Conservation (phyloP, 1,140 invertebrate species). For the Aphelinus atriplicis region DNA sequence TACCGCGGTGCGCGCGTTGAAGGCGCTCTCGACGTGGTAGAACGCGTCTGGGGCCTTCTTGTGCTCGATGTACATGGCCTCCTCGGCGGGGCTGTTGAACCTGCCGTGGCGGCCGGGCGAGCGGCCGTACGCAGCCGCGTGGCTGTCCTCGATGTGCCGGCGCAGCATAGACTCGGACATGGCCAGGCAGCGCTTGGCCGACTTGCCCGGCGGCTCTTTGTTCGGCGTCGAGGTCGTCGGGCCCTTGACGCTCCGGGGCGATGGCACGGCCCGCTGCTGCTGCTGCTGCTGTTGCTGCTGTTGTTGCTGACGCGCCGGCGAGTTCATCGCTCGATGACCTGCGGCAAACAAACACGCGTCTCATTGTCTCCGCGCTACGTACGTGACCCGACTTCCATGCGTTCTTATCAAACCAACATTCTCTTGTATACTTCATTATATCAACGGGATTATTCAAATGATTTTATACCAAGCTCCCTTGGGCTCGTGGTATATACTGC, state of each 20-base stretch:
- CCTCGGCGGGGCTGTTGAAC: slow-evolving; percentile 53
- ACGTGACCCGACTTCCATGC: too few species aligned
- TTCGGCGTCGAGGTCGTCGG: slow-evolving; percentile 62
- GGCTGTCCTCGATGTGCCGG: slow-evolving; percentile 39
- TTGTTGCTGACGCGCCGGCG: slow-evolving; percentile 20
- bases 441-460: too few species aligned
- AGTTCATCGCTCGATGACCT: slow-evolving; percentile 38
- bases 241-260: slow-evolving; percentile 37
- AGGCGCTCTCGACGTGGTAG: slow-evolving; percentile 61
- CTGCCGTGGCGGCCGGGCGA: slow-evolving; percentile 49
- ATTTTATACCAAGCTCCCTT: too few species aligned
- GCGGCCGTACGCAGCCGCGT: not conserved
- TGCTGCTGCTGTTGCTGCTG: slow-evolving; percentile 33
- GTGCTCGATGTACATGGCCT: slow-evolving; percentile 44
- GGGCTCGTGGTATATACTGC: too few species aligned
- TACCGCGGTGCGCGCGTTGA: slow-evolving; percentile 63
- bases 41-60: slow-evolving; percentile 45
- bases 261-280: slow-evolving; percentile 46
- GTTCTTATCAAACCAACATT: too few species aligned
- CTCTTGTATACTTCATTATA: too few species aligned
- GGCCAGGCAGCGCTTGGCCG: slow-evolving; percentile 60
- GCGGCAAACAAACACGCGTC: not conserved
- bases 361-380: too few species aligned
- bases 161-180: slow-evolving; percentile 55
- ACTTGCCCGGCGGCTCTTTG: slow-evolving; percentile 56